phyloP scores from a whole-genome alignment of 2,888 invertebrate species.

The Panopea generosa region DNA sequence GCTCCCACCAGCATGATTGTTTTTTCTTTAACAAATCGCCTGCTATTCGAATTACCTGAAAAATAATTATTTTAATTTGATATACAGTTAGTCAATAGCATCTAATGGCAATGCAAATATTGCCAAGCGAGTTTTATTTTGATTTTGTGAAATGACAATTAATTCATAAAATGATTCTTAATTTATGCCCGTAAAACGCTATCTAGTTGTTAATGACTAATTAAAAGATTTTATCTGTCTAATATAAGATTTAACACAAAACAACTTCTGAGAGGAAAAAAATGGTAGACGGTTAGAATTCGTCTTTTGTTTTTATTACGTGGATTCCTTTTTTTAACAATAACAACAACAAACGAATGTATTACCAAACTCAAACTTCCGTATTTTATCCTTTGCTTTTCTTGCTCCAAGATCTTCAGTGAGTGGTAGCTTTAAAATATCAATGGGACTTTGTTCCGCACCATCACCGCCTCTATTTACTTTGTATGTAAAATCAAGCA shows the following conservation, averaged over 20 bases:
- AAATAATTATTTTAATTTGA: neutral
- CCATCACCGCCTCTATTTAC: neutral
- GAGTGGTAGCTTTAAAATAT: neutral
- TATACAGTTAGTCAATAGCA: neutral
- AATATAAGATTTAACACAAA: too few species aligned
- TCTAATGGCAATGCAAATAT: neutral
- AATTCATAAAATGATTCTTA: too few species aligned
- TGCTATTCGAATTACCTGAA: constrained; percentile 7
- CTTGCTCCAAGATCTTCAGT: neutral
- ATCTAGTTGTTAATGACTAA: too few species aligned
- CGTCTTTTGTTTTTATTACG: too few species aligned
- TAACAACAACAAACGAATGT: too few species aligned
- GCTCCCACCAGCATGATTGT: constrained; percentile 44
- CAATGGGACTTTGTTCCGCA: neutral
- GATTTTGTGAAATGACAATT: too few species aligned
- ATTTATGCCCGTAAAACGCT: too few species aligned
- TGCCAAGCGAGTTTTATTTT: too few species aligned
- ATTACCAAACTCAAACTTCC: neutral
- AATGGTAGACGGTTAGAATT: too few species aligned
- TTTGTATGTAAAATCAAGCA: neutral
- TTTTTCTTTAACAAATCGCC: constrained; percentile 23
- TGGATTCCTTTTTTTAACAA: too few species aligned
- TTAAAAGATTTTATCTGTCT: too few species aligned
- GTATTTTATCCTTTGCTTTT: neutral
- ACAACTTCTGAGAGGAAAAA: too few species aligned